phyloP scores from a whole-genome alignment of 2,888 invertebrate species.

The Steromphala cineraria region DNA sequence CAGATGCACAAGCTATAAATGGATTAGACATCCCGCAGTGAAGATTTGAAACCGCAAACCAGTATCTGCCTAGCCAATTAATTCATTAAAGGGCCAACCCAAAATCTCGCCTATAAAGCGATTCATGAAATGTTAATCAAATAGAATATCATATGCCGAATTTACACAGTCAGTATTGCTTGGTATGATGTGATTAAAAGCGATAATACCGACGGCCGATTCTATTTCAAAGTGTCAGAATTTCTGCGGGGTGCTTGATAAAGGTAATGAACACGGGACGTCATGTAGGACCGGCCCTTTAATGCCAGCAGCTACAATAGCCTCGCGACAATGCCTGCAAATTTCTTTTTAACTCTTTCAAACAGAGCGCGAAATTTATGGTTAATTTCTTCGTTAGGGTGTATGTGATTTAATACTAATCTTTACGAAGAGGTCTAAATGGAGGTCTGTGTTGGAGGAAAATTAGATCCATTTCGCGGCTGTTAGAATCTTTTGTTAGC shows the following conservation, averaged over 20 bases:
- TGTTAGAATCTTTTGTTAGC: constrained; percentile 1
- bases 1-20: background rate
- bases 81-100: background rate
- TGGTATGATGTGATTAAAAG: too few relatives aligned
- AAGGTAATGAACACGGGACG: background rate
- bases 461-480: constrained; percentile 9
- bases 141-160: background rate
- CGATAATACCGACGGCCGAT: too few relatives aligned
- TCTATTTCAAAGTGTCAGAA: too few relatives aligned
- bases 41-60: background rate
- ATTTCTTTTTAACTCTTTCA: constrained; percentile 3
- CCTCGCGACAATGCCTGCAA: background rate
- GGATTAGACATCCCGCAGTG: background rate
- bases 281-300: background rate
- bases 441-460: background rate
- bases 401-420: background rate
- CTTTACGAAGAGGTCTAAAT: background rate
- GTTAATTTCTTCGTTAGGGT: background rate
- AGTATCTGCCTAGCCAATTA: background rate
- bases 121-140: background rate
- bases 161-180: too few relatives aligned
- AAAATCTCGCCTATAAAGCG: too few relatives aligned
- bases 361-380: constrained; percentile 16
- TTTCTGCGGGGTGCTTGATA: too few relatives aligned
- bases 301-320: background rate